A percentile compares a stretch with the other conserved stretches of the same genome.
Conservation (phyloP, 2,113 vertebrate species). For the Stictonetta naevosa region DNA sequence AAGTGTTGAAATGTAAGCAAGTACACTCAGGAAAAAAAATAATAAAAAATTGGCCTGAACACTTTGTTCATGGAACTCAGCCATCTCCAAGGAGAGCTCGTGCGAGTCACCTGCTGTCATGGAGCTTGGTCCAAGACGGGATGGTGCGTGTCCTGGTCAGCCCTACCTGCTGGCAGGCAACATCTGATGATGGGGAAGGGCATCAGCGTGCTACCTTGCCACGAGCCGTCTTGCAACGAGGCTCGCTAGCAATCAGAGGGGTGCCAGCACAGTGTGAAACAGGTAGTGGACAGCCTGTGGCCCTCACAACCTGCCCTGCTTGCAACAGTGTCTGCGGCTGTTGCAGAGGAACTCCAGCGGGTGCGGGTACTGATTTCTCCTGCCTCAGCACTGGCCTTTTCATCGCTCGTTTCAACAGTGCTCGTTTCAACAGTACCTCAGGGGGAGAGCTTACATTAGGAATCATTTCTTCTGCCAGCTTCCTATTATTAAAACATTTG, state of each 20-base stretch:
- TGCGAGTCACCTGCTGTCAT: not conserved
- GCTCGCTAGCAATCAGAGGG: accelerated
- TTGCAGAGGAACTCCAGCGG: not conserved
- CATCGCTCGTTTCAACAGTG: not conserved
- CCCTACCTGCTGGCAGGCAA: not conserved
- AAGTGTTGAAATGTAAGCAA: not conserved
- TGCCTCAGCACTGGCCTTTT: not conserved
- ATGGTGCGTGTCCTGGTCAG: not conserved
- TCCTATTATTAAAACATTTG: not conserved
- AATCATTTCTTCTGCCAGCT: not conserved
- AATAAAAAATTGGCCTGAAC: not conserved
- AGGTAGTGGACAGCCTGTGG: not conserved
- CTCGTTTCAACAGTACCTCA: not conserved
- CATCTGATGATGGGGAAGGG: not conserved
- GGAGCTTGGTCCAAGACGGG: not conserved
- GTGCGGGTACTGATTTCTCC: not conserved
- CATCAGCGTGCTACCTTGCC: accelerated
- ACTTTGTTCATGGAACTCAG: not conserved
- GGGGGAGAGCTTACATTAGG: not conserved
- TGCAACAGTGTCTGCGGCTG: not conserved
- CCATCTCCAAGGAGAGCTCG: not conserved
- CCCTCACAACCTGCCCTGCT: not conserved
- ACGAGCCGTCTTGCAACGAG: not conserved
- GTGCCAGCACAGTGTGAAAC: not conserved
- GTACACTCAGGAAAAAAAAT: not conserved